Evolutionary conservation across 1,140 invertebrate species (phyloP).

Genomic region (Ceratina japonica): DNA sequence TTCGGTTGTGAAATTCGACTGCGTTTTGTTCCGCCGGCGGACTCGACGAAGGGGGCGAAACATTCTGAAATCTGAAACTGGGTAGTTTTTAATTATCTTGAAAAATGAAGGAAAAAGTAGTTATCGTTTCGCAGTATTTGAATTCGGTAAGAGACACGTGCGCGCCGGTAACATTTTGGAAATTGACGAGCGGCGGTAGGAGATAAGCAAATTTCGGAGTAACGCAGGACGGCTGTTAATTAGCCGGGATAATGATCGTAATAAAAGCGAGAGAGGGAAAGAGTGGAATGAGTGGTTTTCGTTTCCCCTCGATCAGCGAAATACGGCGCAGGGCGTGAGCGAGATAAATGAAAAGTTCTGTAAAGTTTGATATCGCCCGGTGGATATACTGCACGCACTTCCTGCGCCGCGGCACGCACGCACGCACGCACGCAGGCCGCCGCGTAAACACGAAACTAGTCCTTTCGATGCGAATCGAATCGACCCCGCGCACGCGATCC

Average conservation of each 20-base stretch:
- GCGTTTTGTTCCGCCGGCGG: background rate
- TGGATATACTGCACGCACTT: conserved; percentile 46
- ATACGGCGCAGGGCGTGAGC: background rate
- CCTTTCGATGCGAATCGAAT: conserved; percentile 45
- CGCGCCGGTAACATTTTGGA: background rate
- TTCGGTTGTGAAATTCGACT: background rate
- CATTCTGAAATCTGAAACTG: background rate
- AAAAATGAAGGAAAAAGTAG: too few species aligned
- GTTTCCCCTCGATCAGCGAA: conserved; percentile 5
- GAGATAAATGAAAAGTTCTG: conserved; percentile 57
- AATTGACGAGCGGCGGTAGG: background rate
- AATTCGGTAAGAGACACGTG: too few species aligned
- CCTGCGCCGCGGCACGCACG: conserved; percentile 41
- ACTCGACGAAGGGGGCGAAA: background rate
- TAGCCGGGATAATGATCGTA: conserved; percentile 33
- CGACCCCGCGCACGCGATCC: conserved; percentile 48
- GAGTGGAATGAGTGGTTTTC: background rate
- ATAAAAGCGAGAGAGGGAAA: background rate
- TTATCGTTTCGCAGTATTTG: too few species aligned
- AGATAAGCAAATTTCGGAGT: conserved; percentile 31
- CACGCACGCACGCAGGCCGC: too few species aligned
- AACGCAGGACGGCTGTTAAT: conserved; percentile 36
- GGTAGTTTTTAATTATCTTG: background rate
- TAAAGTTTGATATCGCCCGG: conserved; percentile 50
- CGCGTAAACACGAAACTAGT: conserved; percentile 34